Evolutionary conservation across 2,888 invertebrate species (phyloP), one percentile per base, ranked within the genome.

Genomic region (Ennomos quercinarius): DNA sequence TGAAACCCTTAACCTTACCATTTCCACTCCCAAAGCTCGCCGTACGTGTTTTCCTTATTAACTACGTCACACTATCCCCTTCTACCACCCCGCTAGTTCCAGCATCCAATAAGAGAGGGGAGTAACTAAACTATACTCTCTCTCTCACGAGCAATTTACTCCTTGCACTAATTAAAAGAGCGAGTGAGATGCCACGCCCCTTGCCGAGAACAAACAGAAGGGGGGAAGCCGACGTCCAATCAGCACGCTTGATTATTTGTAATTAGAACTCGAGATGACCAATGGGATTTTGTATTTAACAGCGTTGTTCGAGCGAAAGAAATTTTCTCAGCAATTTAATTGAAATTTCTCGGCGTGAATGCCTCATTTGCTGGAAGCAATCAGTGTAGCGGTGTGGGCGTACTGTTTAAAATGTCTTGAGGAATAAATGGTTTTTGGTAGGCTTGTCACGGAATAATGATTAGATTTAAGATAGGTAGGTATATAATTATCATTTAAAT

Each of bases 131-230:
- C 89, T 89, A 27, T 27, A 89, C 81, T 83, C 89, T 90, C 92
- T 87, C 88, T 87, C 89, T 77, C 89, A 81, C 54, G 49, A 89
- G 84, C 93, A 93, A 93, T 93, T 93, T 93, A 92, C 92, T 92
- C 93, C 91, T 92, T 90, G 86, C 89, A 91, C 92, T 93, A 93
- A 93, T 93, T 93, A 93, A 93, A 93, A 93, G 89, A 89, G 89
- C 84, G 90, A 89, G 89, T 86, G 86, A 87, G 89, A 86, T 69
- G 80, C 90, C 89, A 84, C 92, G 91, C 91, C 91, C 81, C 80
- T 80, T 66, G 72, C 78, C 73, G 84, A 92, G 91, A 92, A 92
- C 92, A 92, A 92, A 92, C 83, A 90, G 86, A 83, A 82, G 89
- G 86, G 91, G 90, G 91, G 86, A 85, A 77, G 73, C 71, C 67